Conservation (phyloP, 2,113 vertebrate genomes). For the Sinocyclocheilus anophthalmus region DNA sequence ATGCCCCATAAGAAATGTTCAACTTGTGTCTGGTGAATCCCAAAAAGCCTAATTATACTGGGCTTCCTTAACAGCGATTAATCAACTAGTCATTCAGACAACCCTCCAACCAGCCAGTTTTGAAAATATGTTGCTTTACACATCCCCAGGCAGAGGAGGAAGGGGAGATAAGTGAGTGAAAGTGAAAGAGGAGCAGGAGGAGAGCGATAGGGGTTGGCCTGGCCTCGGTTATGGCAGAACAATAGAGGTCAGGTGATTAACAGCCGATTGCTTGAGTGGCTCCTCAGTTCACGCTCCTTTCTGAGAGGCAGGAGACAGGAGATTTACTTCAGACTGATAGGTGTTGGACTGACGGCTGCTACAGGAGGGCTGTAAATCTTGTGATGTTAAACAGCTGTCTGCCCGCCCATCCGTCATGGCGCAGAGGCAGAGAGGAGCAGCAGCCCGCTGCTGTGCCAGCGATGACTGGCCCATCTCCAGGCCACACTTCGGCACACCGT, state of each 20-base stretch:
- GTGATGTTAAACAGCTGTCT: slow-evolving; percentile 74
- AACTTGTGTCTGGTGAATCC: background rate
- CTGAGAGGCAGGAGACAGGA: slow-evolving; percentile 52
- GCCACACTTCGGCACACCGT: slow-evolving; percentile 38
- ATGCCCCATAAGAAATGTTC: background rate
- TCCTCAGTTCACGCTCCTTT: slow-evolving; percentile 40
- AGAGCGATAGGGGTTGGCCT: slow-evolving; percentile 33
- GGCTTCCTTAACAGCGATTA: slow-evolving; percentile 3
- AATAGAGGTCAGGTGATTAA: slow-evolving; percentile 52
- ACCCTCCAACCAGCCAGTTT: background rate
- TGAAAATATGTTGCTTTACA: background rate
- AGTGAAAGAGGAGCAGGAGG: background rate
- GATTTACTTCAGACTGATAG: slow-evolving; percentile 67
- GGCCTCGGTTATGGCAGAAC: slow-evolving; percentile 51
- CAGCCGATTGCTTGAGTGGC: slow-evolving; percentile 28
- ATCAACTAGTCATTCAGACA: slow-evolving; percentile 20
- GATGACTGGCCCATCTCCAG: slow-evolving; percentile 34
- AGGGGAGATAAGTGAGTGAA: slow-evolving; percentile 2
- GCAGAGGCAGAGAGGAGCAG: slow-evolving; percentile 45
- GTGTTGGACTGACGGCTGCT: slow-evolving; percentile 66
- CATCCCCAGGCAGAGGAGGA: background rate
- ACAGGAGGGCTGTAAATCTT: slow-evolving; percentile 63
- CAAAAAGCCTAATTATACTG: slow-evolving; percentile 3
- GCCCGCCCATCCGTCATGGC: slow-evolving; percentile 70
- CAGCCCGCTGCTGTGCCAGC: slow-evolving; percentile 33